Evolutionary conservation across 2,113 vertebrate genomes (phyloP).

Genomic region (Melanotaenia duboulayi): DNA sequence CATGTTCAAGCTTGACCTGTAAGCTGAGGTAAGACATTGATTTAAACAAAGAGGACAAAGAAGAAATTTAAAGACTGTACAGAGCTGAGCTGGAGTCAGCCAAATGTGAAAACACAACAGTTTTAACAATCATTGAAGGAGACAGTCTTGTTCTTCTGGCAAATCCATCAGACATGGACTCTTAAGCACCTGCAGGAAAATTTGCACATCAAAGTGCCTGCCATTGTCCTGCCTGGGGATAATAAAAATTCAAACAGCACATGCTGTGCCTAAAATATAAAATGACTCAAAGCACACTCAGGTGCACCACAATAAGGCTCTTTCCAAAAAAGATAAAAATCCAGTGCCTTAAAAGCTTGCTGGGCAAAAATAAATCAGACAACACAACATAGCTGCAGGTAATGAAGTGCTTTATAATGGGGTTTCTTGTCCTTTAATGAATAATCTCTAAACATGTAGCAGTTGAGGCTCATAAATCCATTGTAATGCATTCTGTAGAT

Average conservation of each 20-base stretch:
- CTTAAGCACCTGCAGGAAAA: conserved; percentile 28
- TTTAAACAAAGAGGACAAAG: conserved; percentile 5
- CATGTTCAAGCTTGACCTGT: conserved; percentile 82
- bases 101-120: neutral
- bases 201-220: conserved; percentile 48
- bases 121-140: neutral
- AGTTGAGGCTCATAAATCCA: neutral
- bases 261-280: conserved; percentile 23
- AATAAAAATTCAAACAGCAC: conserved; percentile 14
- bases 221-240: conserved; percentile 2
- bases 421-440: conserved; percentile 7
- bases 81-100: neutral
- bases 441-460: neutral
- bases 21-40: conserved; percentile 42
- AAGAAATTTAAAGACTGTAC: neutral
- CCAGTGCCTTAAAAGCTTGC: conserved; percentile 14
- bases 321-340: conserved; percentile 12
- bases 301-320: neutral
- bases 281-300: conserved; percentile 37
- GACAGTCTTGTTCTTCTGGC: neutral
- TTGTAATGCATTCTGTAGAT: neutral
- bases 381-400: conserved; percentile 8
- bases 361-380: conserved; percentile 30
- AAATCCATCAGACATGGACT: conserved; percentile 19
- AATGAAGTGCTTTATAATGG: neutral